These are phyloP conservation scores for Acyrthosiphon pisum DNA, from an alignment of 1,140 invertebrate species.

Conservation along the genomic window DNA sequence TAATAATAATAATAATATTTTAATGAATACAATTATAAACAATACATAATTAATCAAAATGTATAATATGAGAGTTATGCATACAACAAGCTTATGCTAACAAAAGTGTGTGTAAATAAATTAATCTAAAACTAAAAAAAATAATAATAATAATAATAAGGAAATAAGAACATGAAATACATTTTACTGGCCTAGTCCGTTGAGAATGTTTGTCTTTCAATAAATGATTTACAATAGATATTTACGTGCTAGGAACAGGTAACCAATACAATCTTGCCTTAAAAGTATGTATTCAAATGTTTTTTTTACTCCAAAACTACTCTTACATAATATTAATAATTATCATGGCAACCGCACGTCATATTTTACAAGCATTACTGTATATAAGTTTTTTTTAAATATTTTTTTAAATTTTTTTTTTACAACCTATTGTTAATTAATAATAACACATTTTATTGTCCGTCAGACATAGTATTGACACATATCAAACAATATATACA, in stretches of 20 bases:
- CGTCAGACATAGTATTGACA: slow-evolving; percentile 54
- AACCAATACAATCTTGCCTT: slow-evolving; percentile 54
- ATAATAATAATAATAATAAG: slow-evolving; percentile 18
- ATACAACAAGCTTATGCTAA: slow-evolving; percentile 51
- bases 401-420: slow-evolving; percentile 39
- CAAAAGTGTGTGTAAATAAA: slow-evolving; percentile 43
- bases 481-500: slow-evolving; percentile 55
- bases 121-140: slow-evolving; percentile 53
- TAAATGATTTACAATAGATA: slow-evolving; percentile 54
- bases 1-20: slow-evolving; percentile 45
- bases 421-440: slow-evolving; percentile 53
- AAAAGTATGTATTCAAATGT: slow-evolving; percentile 48
- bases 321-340: slow-evolving; percentile 50
- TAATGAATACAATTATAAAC: slow-evolving; percentile 43
- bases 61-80: slow-evolving; percentile 40
- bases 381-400: slow-evolving; percentile 8
- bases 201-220: slow-evolving; percentile 45
- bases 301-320: slow-evolving; percentile 39
- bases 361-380: slow-evolving; percentile 45
- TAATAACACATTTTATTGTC: slow-evolving; percentile 57
- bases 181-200: slow-evolving; percentile 54
- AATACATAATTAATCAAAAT: slow-evolving; percentile 33
- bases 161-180: slow-evolving; percentile 37
- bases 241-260: slow-evolving; percentile 56
- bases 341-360: slow-evolving; percentile 50